phyloP scores from a whole-genome alignment of 1,140 invertebrate species.

The Drosophila varians region DNA sequence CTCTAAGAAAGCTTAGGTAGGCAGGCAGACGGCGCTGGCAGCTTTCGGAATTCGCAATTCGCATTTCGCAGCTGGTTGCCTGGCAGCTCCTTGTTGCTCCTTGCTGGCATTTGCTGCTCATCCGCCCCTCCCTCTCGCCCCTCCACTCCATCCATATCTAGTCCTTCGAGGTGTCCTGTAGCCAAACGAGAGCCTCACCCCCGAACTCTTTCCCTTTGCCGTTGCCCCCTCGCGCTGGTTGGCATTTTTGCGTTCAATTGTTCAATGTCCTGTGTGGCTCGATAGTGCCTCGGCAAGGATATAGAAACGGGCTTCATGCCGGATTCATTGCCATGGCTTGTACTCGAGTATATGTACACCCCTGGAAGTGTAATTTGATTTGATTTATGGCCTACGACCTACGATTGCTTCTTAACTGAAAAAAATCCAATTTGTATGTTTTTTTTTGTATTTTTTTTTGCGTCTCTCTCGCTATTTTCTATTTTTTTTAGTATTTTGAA shows the following conservation, averaged over 20 bases:
- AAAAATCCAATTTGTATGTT: neutral
- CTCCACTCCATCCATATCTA: slow-evolving; percentile 15
- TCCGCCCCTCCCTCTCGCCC: slow-evolving; percentile 2
- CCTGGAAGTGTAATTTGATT: neutral
- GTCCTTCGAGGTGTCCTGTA: slow-evolving; percentile 40
- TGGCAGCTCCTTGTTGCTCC: neutral
- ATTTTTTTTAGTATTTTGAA: too few species aligned
- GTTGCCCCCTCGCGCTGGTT: neutral
- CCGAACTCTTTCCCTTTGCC: neutral
- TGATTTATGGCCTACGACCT: neutral
- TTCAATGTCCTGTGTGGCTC: slow-evolving; percentile 63
- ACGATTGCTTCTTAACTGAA: neutral
- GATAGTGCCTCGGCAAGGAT: neutral
- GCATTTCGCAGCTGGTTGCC: slow-evolving; percentile 38
- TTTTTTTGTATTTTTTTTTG: too few species aligned
- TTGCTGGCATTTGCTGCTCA: neutral
- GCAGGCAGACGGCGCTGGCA: slow-evolving; percentile 26
- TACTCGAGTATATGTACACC: neutral
- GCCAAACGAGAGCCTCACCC: slow-evolving; percentile 19
- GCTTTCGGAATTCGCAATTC: neutral
- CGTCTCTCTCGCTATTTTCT: too few species aligned
- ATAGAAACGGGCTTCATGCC: neutral
- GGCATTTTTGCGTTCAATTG: slow-evolving; percentile 56
- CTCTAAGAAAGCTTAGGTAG: slow-evolving; percentile 50
- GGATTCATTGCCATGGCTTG: neutral